Evolutionary conservation across 1,140 invertebrate genomes (phyloP).

Genomic region (Ganaspis sp.): DNA sequence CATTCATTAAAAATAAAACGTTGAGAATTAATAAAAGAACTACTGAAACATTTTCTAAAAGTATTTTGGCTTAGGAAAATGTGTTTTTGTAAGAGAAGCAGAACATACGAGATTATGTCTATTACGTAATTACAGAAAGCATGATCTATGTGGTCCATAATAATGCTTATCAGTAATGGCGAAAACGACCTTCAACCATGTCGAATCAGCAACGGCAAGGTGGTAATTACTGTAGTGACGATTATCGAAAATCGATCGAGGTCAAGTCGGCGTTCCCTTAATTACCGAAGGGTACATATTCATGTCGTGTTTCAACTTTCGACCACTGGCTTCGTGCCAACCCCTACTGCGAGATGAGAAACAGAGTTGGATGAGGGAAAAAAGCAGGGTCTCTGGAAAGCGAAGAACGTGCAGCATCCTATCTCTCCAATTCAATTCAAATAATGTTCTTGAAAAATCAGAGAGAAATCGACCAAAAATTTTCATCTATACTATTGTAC

Average conservation of each 20-base stretch:
- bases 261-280: slow-evolving; percentile 31
- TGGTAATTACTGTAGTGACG: slow-evolving; percentile 29
- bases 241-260: slow-evolving; percentile 48
- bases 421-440: slow-evolving; percentile 3
- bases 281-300: slow-evolving; percentile 47
- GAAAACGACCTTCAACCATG: slow-evolving; percentile 7
- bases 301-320: slow-evolving; percentile 42
- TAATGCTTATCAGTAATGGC: slow-evolving; percentile 19
- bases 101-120: not conserved
- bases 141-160: not conserved
- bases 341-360: slow-evolving; percentile 32
- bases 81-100: too few species aligned
- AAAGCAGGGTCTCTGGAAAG: not conserved
- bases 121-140: not conserved
- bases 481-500: slow-evolving; percentile 10
- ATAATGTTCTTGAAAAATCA: slow-evolving; percentile 12
- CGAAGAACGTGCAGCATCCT: not conserved
- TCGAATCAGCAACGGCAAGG: slow-evolving; percentile 10
- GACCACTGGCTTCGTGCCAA: slow-evolving; percentile 37
- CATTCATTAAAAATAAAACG: too few species aligned
- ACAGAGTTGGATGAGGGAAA: slow-evolving; percentile 3
- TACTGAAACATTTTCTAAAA: too few species aligned
- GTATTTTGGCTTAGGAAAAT: too few species aligned
- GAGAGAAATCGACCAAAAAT: slow-evolving; percentile 13
- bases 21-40: not conserved